Conservation (phyloP, 2,113 vertebrate species). For the Ochotona princeps region DNA sequence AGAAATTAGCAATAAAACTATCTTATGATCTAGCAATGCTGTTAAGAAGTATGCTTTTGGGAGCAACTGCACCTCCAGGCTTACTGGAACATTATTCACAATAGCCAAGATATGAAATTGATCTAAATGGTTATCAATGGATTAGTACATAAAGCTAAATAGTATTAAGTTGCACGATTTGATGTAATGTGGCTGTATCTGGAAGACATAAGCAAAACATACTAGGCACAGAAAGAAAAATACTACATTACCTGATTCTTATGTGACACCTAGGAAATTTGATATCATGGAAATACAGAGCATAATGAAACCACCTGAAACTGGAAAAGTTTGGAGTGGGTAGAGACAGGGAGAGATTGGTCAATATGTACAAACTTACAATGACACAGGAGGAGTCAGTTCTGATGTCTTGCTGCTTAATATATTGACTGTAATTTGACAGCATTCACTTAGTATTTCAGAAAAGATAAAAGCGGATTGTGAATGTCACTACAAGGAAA, state of each 20-base stretch:
- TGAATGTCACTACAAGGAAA: background rate
- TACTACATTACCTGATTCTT: background rate
- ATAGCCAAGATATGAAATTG: no score
- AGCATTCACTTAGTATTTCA: background rate
- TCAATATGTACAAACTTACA: background rate
- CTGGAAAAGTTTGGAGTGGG: background rate
- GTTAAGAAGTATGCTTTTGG: no score
- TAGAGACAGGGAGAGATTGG: background rate
- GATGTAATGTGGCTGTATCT: background rate
- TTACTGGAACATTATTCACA: background rate
- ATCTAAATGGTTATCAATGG: no score
- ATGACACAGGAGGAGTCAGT: background rate
- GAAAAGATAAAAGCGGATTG: background rate
- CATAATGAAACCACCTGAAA: background rate
- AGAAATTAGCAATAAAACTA: background rate
- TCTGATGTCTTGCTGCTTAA: background rate
- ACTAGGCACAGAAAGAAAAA: background rate
- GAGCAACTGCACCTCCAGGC: background rate
- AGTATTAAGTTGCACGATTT: background rate
- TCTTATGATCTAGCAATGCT: background rate
- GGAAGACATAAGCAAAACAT: background rate
- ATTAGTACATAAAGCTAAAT: no score
- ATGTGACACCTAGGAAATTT: background rate
- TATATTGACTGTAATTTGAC: background rate
- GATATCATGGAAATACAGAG: background rate